Evolutionary conservation across 2,113 vertebrate species (phyloP).

Genomic region (Neogale vison): DNA sequence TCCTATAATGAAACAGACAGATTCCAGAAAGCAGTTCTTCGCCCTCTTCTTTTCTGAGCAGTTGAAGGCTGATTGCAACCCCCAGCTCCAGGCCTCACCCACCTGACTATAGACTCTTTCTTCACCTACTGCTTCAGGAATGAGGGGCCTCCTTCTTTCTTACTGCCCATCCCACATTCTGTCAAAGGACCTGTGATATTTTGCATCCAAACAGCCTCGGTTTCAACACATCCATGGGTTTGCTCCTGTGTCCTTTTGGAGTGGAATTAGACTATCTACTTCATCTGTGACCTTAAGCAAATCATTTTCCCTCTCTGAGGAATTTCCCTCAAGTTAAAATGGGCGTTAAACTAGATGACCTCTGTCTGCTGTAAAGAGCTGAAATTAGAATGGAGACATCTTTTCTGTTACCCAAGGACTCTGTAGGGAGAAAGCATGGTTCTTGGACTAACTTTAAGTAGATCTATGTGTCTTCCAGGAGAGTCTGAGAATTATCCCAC

Average conservation of each 20-base stretch:
- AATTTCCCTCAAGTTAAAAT: not conserved
- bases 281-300: not conserved
- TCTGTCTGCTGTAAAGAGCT: not conserved
- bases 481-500: not conserved
- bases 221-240: not conserved
- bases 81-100: not conserved
- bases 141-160: not conserved
- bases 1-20: not conserved
- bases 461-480: not conserved
- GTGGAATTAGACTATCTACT: not conserved
- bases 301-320: not conserved
- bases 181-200: not conserved
- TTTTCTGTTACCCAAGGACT: not conserved
- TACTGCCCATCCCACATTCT: not conserved
- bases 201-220: not conserved
- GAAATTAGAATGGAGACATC: not conserved
- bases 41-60: not conserved
- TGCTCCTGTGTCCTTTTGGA: not conserved
- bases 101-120: not conserved
- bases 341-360: not conserved
- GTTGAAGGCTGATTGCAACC: not conserved
- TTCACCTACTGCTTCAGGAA: not conserved
- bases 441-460: not conserved
- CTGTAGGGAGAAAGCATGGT: not conserved
- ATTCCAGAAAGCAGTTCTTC: not conserved